phyloP scores from a whole-genome alignment of 2,888 invertebrate genomes.

The Latrodectus elegans region DNA sequence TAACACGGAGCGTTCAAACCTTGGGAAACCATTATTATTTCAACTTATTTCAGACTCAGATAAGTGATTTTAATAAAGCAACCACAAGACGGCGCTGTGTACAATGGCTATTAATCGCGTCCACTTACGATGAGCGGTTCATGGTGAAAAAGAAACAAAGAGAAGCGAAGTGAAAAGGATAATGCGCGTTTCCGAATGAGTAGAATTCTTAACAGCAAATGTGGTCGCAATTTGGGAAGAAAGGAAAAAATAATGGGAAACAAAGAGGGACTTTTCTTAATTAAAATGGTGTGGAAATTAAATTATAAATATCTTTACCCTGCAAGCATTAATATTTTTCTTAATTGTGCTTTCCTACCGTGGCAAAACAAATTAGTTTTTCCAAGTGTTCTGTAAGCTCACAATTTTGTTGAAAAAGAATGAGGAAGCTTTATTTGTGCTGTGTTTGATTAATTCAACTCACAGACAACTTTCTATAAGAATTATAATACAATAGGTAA shows the following conservation, averaged over 20 bases:
- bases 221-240: background rate
- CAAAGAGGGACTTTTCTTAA: conserved; percentile 28
- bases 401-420: too few relatives aligned
- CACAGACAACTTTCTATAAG: too few relatives aligned
- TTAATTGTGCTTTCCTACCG: conserved; percentile 2
- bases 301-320: conserved; percentile 33
- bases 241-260: background rate
- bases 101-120: conserved; percentile 28
- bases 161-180: conserved; percentile 8
- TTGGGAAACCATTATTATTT: background rate
- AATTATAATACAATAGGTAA: too few relatives aligned
- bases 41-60: conserved; percentile 1
- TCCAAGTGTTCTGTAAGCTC: too few relatives aligned
- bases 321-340: background rate
- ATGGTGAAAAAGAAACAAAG: background rate
- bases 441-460: too few relatives aligned
- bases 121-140: conserved; percentile 23
- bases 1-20: background rate
- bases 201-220: conserved; percentile 2
- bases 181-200: conserved; percentile 24
- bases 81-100: conserved; percentile 11
- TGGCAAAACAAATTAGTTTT: background rate
- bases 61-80: conserved; percentile 25
- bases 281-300: conserved; percentile 40
- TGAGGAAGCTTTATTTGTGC: too few relatives aligned